Percentiles rank a stretch among this genome's conserved stretches.
Conservation (phyloP, 2,113 vertebrate species). For the Ceratotherium simum region DNA sequence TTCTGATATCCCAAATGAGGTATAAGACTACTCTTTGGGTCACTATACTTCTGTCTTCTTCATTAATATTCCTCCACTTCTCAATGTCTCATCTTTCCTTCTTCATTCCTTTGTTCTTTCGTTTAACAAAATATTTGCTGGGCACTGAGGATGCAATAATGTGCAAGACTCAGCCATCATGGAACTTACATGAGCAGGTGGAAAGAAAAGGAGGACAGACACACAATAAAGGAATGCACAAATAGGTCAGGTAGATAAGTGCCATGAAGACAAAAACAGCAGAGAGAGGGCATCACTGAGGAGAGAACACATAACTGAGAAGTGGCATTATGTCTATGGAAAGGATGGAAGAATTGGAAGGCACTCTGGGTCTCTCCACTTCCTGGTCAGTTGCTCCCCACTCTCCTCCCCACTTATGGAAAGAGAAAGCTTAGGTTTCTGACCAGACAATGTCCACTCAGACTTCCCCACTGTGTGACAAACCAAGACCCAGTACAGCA, state of each 20-base stretch:
- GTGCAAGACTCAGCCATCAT: no score
- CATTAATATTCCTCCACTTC: neutral
- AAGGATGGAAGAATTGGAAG: rapidly evolving
- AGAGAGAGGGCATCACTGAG: neutral
- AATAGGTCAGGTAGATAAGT: neutral
- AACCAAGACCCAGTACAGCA: neutral
- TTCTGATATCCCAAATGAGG: neutral
- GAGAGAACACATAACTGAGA: no score
- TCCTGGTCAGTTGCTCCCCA: no score
- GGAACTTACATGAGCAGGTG: neutral
- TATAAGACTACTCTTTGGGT: neutral
- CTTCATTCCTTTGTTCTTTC: conserved; percentile 3
- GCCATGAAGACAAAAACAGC: neutral
- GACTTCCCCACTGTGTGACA: neutral
- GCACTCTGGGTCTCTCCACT: neutral
- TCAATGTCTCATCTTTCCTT: neutral
- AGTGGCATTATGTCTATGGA: rapidly evolving
- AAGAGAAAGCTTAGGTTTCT: neutral
- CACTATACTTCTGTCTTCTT: neutral
- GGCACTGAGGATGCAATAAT: neutral
- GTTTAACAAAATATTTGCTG: neutral
- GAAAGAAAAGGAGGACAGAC: neutral
- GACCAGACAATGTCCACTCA: neutral
- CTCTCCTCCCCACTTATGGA: neutral
- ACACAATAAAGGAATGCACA: neutral